Conservation (phyloP, 2,888 invertebrate genomes). For the Stramonita haemastoma region DNA sequence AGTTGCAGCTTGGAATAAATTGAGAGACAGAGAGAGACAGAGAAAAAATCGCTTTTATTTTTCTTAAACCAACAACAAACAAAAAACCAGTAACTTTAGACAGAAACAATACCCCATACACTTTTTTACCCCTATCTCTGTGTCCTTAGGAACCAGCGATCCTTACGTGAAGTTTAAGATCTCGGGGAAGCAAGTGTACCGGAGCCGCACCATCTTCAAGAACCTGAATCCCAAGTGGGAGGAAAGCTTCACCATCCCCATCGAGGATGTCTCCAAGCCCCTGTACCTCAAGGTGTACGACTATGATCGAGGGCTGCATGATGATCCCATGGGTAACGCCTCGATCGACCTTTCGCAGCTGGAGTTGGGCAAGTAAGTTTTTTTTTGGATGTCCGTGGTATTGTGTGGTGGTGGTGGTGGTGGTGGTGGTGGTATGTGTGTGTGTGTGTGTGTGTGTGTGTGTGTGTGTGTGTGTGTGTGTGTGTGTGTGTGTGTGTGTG, state of each 20-base stretch:
- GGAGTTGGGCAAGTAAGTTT: conserved; percentile 83
- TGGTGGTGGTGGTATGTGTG: no score
- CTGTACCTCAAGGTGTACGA: conserved; percentile 86
- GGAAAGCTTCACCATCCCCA: conserved; percentile 91
- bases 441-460: conserved; percentile 28
- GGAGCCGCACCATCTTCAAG: conserved; percentile 94
- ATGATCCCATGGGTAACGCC: conserved; percentile 98
- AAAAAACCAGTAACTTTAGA: no score
- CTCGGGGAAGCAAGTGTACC: conserved; percentile 91
- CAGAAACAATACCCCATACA: no score
- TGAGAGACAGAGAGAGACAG: no score
- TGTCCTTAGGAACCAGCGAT: conserved; percentile 89
- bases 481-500: background rate
- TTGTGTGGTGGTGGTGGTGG: no score
- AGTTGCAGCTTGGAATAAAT: no score
- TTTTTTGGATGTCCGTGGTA: background rate
- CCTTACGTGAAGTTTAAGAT: conserved; percentile 98
- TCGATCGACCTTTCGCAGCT: conserved; percentile 89
- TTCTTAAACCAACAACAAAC: no score
- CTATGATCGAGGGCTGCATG: conserved; percentile 95
- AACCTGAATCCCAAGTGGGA: conserved; percentile 99
- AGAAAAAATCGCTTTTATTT: no score
- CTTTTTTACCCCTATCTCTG: no score
- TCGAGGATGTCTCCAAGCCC: conserved; percentile 72
- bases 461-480: background rate